These are phyloP conservation scores for Entomyzon cyanotis DNA, from an alignment of 2,113 vertebrate species.

Conservation along the genomic window DNA sequence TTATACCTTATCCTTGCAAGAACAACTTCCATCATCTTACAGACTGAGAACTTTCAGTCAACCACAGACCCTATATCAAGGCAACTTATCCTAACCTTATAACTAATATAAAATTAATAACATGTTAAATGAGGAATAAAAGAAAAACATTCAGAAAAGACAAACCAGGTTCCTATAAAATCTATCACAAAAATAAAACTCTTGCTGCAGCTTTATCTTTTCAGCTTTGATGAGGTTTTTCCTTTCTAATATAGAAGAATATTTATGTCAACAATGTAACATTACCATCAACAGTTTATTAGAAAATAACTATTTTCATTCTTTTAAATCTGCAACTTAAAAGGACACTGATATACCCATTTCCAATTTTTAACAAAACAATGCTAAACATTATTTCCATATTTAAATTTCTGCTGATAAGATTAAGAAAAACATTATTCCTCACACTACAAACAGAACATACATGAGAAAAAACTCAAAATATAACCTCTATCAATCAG, in stretches of 20 bases:
- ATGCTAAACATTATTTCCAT: background rate
- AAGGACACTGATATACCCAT: background rate
- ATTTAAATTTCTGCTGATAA: background rate
- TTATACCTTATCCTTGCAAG: background rate
- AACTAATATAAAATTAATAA: background rate
- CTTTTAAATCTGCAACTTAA: background rate
- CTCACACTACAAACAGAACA: background rate
- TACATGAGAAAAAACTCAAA: background rate
- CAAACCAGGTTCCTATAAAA: background rate
- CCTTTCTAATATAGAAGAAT: background rate
- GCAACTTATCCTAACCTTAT: background rate
- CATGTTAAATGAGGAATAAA: background rate
- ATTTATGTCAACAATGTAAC: background rate
- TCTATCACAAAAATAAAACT: background rate
- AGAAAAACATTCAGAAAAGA: background rate
- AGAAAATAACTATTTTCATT: background rate
- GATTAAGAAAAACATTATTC: background rate
- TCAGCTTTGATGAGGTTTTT: background rate
- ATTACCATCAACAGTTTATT: background rate
- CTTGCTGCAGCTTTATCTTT: background rate
- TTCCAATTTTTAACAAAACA: background rate
- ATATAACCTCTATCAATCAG: background rate
- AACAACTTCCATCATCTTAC: background rate
- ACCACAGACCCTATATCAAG: background rate
- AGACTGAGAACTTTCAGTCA: background rate